Evolutionary conservation across 2,113 vertebrate genomes (phyloP).

Genomic region (Actinemys pallida): DNA sequence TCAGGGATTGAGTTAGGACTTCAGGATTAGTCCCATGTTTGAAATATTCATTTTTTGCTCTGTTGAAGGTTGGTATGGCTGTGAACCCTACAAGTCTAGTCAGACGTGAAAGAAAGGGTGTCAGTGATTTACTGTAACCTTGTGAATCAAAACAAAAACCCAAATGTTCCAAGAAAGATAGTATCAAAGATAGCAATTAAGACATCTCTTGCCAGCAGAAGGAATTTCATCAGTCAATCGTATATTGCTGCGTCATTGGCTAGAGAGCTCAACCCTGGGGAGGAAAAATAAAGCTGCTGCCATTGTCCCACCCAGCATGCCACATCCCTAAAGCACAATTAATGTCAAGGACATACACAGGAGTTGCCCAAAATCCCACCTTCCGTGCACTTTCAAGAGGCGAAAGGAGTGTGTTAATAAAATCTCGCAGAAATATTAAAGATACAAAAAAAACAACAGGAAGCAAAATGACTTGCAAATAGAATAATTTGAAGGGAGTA

Average conservation of each 20-base stretch:
- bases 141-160: constrained; percentile 49
- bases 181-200: constrained; percentile 47
- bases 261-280: constrained; percentile 52
- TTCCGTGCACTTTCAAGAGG: constrained; percentile 1
- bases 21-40: neutral
- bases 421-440: constrained; percentile 46
- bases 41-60: constrained; percentile 10
- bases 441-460: constrained; percentile 40
- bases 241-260: constrained; percentile 37
- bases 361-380: constrained; percentile 4
- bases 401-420: constrained; percentile 59
- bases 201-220: constrained; percentile 42
- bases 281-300: constrained; percentile 78
- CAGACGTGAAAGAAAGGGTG: constrained; percentile 6
- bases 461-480: constrained; percentile 45
- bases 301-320: constrained; percentile 79
- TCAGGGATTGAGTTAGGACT: neutral
- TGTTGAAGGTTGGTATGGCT: neutral
- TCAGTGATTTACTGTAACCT: neutral
- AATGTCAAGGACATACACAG: constrained; percentile 80
- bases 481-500: constrained; percentile 29
- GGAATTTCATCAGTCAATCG: constrained; percentile 35
- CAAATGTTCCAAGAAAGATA: constrained; percentile 38
- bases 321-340: constrained; percentile 78
- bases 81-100: neutral